Base-by-base conservation (phyloP, 2,797 vertebrate species). In the Notolepis coatsorum region DNA sequence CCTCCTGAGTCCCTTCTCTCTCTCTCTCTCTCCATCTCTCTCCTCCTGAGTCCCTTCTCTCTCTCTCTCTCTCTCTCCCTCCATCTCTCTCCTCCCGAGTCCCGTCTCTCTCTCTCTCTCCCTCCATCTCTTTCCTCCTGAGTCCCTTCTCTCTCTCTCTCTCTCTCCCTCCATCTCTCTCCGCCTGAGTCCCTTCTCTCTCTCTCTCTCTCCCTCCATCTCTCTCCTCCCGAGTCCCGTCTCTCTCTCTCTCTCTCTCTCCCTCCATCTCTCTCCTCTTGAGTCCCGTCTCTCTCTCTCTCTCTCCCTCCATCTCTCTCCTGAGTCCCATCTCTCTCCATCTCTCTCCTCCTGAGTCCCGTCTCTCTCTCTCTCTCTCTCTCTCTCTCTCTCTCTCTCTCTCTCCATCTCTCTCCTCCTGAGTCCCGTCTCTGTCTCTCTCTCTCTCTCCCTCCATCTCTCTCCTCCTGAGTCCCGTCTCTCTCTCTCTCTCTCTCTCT, bases 401-500 rank as follows among this genome's bases (percentile, higher is more conserved):
- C 7, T 20, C 25, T 27, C 42, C 45, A 27, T 41, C 7, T 50
- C 24, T 38, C 21, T 41, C 10, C 6, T n/a, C n/a, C n/a, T n/a
- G n/a, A n/a, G n/a, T n/a, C n/a, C n/a, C n/a, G n/a, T n/a, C 27
- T 15, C 21, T 2, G 28, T 69, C 54, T 46, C 28, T 35, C 46
- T 70, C 50, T 37, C 7, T 20, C 25, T 27, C 42, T 45, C 31
- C 38, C 7, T 50, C 24, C 42, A 68, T 38, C 21, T 41, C 10
- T 5, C 27, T 15, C 21, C 3, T n/a, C n/a, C n/a, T n/a, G n/a
- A n/a, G n/a, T n/a, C n/a, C n/a, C n/a, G n/a, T n/a, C n/a, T n/a
- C n/a, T n/a, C n/a, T n/a, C n/a, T n/a, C n/a, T n/a, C n/a, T n/a
- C 31, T 69, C 54, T 46, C 28, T 35, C 46, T 70, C 50, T 37